phyloP scores from a whole-genome alignment of 1,140 invertebrate species.

The Olivierus martensii region DNA sequence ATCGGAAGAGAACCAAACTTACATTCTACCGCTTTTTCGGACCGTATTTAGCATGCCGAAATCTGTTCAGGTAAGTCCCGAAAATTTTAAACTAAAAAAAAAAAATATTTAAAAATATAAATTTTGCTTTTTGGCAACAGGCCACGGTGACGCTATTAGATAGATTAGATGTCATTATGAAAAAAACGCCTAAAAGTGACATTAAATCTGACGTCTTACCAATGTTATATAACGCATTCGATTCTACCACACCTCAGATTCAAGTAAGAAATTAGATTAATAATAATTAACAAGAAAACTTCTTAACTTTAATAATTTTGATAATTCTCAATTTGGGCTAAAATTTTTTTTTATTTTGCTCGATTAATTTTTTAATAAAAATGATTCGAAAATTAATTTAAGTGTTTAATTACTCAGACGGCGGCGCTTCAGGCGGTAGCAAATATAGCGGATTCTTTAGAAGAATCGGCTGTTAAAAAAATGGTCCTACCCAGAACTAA shows the following conservation, averaged over 20 bases:
- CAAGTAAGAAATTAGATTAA: conserved; percentile 46
- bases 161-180: conserved; percentile 77
- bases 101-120: no score
- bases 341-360: no score
- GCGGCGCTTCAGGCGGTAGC: conserved; percentile 75
- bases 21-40: conserved; percentile 67
- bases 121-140: conserved; percentile 36
- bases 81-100: no score
- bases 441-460: conserved; percentile 67
- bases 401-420: conserved; percentile 32
- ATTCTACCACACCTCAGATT: conserved; percentile 76
- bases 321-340: no score
- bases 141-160: conserved; percentile 81
- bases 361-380: no score
- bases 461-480: conserved; percentile 61
- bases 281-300: no score
- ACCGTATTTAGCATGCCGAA: conserved; percentile 64
- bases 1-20: conserved; percentile 62
- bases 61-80: conserved; percentile 50
- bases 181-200: conserved; percentile 70
- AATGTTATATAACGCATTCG: conserved; percentile 74
- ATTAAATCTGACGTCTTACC: conserved; percentile 66
- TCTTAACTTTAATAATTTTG: no score
- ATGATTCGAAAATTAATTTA: no score
- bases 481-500: conserved; percentile 78